phyloP scores from a whole-genome alignment of 1,140 invertebrate species.

The Drosophila pseudoananassae region DNA sequence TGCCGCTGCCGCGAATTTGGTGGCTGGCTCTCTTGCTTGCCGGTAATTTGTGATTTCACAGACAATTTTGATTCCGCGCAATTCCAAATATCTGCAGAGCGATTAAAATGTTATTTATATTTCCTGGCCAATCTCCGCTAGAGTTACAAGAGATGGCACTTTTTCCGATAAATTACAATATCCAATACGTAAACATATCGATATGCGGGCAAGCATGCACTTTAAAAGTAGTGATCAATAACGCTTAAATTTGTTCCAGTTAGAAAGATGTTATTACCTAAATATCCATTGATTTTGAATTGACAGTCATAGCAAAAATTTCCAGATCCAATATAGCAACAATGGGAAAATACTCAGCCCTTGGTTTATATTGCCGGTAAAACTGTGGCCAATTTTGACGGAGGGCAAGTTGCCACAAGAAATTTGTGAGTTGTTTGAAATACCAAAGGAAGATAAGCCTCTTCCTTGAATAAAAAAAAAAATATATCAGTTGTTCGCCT shows the following conservation, averaged over 20 bases:
- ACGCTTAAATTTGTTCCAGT: background rate
- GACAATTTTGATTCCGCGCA: constrained; percentile 26
- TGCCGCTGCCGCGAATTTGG: constrained; percentile 19
- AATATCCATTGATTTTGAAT: no score
- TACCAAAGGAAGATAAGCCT: no score
- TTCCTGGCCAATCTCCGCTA: constrained; percentile 18
- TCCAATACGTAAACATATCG: background rate
- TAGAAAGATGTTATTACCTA: background rate
- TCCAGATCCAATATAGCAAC: no score
- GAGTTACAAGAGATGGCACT: background rate
- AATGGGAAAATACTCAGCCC: no score
- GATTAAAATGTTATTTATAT: constrained; percentile 32
- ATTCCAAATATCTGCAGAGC: constrained; percentile 15
- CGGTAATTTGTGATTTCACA: constrained; percentile 60
- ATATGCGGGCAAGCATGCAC: background rate
- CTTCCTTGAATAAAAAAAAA: no score
- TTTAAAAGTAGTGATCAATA: background rate
- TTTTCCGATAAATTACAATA: background rate
- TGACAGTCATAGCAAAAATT: no score
- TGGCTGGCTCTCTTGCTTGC: constrained; percentile 17
- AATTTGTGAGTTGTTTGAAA: no score
- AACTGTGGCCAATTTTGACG: no score
- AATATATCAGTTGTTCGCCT: no score
- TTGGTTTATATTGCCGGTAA: no score
- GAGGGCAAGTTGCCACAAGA: no score